Conservation (phyloP, 2,888 invertebrate species). For the Dexiosoma caninum region DNA sequence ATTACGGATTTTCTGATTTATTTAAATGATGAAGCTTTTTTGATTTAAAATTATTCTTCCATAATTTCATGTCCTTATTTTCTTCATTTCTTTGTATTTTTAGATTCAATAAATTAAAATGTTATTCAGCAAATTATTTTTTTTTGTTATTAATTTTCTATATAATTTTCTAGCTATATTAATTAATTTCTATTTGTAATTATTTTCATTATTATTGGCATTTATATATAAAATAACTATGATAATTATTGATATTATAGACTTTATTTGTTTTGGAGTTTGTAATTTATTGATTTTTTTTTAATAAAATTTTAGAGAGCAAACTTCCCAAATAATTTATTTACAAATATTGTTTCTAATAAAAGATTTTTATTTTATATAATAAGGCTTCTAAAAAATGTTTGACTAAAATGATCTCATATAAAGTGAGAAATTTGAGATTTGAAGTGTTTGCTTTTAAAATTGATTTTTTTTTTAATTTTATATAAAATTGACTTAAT, state of each 20-base stretch:
- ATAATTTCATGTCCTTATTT: constrained; percentile 41
- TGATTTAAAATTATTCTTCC: constrained; percentile 34
- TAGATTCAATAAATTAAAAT: constrained; percentile 36
- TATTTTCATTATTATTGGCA: constrained; percentile 48
- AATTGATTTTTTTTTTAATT: constrained; percentile 17
- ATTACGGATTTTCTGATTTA: not conserved
- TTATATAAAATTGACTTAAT: constrained; percentile 54
- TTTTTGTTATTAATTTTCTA: constrained; percentile 24
- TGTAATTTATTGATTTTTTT: not conserved
- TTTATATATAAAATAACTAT: constrained; percentile 33
- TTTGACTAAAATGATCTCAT: constrained; percentile 42
- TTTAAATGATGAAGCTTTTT: constrained; percentile 39
- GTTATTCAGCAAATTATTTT: constrained; percentile 44
- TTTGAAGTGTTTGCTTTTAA: constrained; percentile 51
- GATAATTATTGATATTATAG: constrained; percentile 38
- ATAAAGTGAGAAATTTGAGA: constrained; percentile 45
- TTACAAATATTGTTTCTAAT: constrained; percentile 33
- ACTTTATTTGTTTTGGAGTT: not conserved
- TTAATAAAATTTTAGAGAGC: not conserved
- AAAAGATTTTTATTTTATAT: constrained; percentile 18
- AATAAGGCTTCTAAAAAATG: constrained; percentile 59
- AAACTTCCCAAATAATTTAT: constrained; percentile 4
- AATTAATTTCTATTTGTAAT: constrained; percentile 50
- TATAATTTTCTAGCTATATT: constrained; percentile 62
- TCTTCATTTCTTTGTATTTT: not conserved